A percentile compares a stretch with the other conserved stretches of the same genome.
Conservation (phyloP, 2,113 vertebrate species). For the Eira barbara region DNA sequence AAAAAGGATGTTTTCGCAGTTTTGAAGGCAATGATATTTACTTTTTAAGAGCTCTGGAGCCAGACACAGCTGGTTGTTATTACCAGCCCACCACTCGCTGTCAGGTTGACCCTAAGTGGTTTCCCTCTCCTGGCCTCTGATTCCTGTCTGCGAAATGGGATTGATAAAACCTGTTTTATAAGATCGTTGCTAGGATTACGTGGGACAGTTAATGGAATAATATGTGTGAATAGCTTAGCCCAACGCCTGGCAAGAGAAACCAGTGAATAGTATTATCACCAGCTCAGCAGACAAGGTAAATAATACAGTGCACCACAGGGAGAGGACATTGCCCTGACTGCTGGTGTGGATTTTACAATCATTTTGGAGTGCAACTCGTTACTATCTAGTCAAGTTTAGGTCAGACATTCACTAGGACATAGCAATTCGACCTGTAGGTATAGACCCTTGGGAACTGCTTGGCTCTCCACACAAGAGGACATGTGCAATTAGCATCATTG, state of each 20-base stretch:
- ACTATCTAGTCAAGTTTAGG: background rate
- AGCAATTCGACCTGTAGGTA: background rate
- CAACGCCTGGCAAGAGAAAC: background rate
- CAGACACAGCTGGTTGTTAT: constrained; percentile 12
- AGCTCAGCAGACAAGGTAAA: background rate
- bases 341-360: background rate
- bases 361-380: background rate
- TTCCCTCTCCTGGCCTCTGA: background rate
- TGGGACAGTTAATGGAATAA: background rate
- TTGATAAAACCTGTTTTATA: constrained; percentile 26
- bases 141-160: constrained; percentile 2
- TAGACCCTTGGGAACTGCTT: background rate
- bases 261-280: background rate
- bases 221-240: background rate
- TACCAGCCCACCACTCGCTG: background rate
- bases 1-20: constrained; percentile 10
- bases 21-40: background rate
- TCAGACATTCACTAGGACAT: background rate
- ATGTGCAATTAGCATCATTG: background rate
- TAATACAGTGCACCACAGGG: background rate
- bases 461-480: background rate
- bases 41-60: constrained; percentile 16
- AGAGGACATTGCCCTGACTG: background rate
- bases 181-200: background rate
- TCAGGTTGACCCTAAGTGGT: background rate